Percentiles rank a stretch among this genome's conserved stretches.
Conservation (phyloP, 2,888 invertebrate species). For the Zaprionus lineosus region DNA sequence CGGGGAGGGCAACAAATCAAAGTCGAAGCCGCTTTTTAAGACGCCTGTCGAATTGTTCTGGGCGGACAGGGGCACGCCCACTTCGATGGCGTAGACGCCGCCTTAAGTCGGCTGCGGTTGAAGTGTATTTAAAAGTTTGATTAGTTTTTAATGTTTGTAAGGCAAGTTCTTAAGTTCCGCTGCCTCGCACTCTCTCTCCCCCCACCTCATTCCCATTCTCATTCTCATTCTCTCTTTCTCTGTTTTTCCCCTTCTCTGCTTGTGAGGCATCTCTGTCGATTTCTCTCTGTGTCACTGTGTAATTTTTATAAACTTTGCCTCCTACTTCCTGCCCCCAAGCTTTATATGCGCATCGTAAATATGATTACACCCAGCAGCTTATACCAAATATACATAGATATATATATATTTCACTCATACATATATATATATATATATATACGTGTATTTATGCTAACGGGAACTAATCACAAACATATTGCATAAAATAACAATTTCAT, state of each 20-base stretch:
- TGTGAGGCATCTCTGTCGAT: too few relatives aligned
- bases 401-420: not conserved
- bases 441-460: conserved; percentile 65
- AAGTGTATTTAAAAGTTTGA: conserved; percentile 80
- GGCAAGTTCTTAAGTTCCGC: conserved; percentile 41
- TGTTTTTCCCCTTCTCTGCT: not conserved
- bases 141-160: conserved; percentile 76
- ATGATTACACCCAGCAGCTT: conserved; percentile 7
- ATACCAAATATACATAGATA: not conserved
- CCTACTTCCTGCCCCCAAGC: conserved; percentile 29
- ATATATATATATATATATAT: conserved; percentile 9
- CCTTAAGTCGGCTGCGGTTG: conserved; percentile 72
- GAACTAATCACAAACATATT: conserved; percentile 72
- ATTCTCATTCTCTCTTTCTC: not conserved
- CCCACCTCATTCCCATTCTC: not conserved
- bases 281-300: conserved; percentile 5
- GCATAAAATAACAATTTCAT: conserved; percentile 72
- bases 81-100: conserved; percentile 49
- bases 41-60: conserved; percentile 70
- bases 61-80: conserved; percentile 26
- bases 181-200: not conserved
- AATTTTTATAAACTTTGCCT: conserved; percentile 55
- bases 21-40: conserved; percentile 70
- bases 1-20: conserved; percentile 66
- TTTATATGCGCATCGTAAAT: conserved; percentile 31